Percentiles rank a stretch among this genome's conserved stretches.
phyloP scores from a whole-genome alignment of 2,113 vertebrate species.

The Parus major region DNA sequence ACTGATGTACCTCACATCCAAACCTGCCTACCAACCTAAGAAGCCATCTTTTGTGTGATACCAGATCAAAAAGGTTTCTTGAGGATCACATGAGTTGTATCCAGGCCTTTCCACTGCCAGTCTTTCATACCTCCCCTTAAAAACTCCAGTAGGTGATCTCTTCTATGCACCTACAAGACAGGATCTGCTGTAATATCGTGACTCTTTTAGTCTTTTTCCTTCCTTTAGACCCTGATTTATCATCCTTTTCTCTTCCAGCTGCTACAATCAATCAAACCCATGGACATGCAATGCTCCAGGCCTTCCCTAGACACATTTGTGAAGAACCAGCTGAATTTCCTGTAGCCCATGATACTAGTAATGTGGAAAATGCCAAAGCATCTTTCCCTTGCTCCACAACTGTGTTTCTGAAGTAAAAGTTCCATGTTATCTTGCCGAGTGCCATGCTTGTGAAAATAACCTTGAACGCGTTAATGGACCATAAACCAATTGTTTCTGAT shows the following conservation, averaged over 20 bases:
- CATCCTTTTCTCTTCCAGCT: background rate
- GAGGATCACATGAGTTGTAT: conserved; percentile 1
- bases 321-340: background rate
- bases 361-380: background rate
- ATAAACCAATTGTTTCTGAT: conserved; percentile 26
- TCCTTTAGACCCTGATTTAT: conserved; percentile 14
- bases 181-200: background rate
- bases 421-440: background rate
- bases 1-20: background rate
- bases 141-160: background rate
- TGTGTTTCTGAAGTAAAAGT: conserved; percentile 15
- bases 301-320: background rate
- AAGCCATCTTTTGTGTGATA: background rate
- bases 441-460: background rate
- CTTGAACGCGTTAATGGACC: background rate
- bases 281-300: background rate
- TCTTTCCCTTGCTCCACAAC: background rate
- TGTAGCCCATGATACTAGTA: background rate
- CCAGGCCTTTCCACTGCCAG: background rate
- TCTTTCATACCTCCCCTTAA: background rate
- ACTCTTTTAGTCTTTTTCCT: background rate
- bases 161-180: background rate
- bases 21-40: background rate
- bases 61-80: conserved; percentile 20
- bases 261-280: background rate